phyloP scores from a whole-genome alignment of 2,888 invertebrate genomes.

The Doris montereyensis region DNA sequence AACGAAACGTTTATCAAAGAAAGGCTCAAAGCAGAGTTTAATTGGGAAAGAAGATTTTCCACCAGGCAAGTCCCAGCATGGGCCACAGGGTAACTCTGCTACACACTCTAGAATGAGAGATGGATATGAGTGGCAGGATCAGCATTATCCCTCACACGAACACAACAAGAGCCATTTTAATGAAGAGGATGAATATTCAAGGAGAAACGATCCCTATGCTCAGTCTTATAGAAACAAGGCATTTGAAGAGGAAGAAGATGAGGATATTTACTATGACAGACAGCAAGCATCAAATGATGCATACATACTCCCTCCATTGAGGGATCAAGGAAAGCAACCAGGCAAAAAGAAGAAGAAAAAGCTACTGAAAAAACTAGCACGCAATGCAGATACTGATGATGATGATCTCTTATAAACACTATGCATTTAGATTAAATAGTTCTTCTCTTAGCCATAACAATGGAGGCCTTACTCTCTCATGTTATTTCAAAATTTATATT shows the following conservation, averaged over 20 bases:
- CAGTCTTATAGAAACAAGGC: too few relatives aligned
- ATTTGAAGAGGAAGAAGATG: background rate
- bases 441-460: too few relatives aligned
- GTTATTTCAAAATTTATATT: too few relatives aligned
- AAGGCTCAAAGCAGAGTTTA: slow-evolving; percentile 9
- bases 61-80: background rate
- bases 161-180: background rate
- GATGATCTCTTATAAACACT: background rate
- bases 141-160: background rate
- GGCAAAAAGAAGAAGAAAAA: slow-evolving; percentile 39
- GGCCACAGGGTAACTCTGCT: slow-evolving; percentile 3
- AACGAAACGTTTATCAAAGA: background rate
- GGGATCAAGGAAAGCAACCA: slow-evolving; percentile 7
- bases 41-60: slow-evolving; percentile 8
- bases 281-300: slow-evolving; percentile 6
- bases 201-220: too few relatives aligned
- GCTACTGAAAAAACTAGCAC: slow-evolving; percentile 39
- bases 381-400: slow-evolving; percentile 1
- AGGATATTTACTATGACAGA: background rate
- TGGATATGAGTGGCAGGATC: background rate
- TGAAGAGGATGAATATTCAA: background rate
- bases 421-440: too few relatives aligned
- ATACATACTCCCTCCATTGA: slow-evolving; percentile 36
- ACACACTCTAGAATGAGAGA: slow-evolving; percentile 1
- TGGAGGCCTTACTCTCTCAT: too few relatives aligned